Base-by-base conservation (phyloP, 2,888 invertebrate species). In the Drosophila longiperda region DNA sequence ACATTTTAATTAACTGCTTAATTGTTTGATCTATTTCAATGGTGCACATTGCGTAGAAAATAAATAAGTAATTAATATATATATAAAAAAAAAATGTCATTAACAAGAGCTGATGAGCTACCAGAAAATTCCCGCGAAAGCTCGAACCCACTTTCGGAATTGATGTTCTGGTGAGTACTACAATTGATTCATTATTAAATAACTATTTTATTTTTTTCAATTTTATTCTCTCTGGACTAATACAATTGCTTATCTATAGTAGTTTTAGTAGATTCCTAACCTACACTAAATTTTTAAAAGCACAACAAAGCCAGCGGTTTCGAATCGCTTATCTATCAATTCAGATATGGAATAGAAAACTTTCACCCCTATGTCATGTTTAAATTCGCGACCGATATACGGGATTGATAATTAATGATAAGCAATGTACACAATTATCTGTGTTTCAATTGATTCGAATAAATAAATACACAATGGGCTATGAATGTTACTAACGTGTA, bases 111-210 rank as follows among this genome's bases (percentile, higher is more conserved):
- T 66, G 91, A 91, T 48, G 92, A 92, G 61, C 92, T 93, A 71
- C 93, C 93, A 50, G 74, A 83, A 65, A 87, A 75, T 69, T 95
- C 95, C 0, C 92, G 94, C 50, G 94, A 94, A 76, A 93, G 91
- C 49, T 94, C 95, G 29, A 95, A 94, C 84, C 80, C 94, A 4
- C 80, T 96, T 8, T 95, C 96, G 3, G 94, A 95, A 63, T 91
- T 96, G 20, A 92, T 95, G 38, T 96, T 95, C 92, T 95, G 95
- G 92, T 92, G 86, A 83, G 90, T 78, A 20, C n/a, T 17, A 26
- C 15, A 42, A 66, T 64, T 26, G 29, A 7, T 38, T 17, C 1
- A 9, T 67, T 32, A n/a, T 34, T 33, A 20, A 49, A 11, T 53
- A 38, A 66, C 26, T 20, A 42, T 8, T 23, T 17, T 11, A 3